phyloP scores from a whole-genome alignment of 2,797 vertebrate genomes.

The Ctenochaetus hawaiiensis region DNA sequence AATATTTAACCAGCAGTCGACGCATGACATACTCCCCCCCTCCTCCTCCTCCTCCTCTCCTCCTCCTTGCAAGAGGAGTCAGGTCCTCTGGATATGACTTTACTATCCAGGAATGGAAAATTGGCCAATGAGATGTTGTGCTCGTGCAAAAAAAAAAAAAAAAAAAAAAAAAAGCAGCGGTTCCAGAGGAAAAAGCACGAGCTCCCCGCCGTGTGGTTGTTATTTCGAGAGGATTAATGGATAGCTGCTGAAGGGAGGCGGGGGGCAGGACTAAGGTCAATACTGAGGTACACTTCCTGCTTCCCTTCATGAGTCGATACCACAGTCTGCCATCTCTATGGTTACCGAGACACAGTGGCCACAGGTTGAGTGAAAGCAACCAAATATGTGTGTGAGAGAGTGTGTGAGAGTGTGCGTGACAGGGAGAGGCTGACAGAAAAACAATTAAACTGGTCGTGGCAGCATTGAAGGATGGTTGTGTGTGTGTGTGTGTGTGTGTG shows the following conservation, averaged over 20 bases:
- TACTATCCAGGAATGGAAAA: constrained; percentile 47
- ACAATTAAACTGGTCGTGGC: not conserved
- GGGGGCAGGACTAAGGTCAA: constrained; percentile 71
- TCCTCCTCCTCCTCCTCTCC: constrained; percentile 26
- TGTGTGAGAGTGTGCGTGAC: not conserved
- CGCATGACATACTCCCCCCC: constrained; percentile 21
- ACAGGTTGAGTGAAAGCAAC: constrained; percentile 36
- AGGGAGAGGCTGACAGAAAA: not conserved
- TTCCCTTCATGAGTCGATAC: constrained; percentile 73
- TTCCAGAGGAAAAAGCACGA: constrained; percentile 61
- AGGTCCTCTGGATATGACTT: constrained; percentile 47
- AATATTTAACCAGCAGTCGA: constrained; percentile 53
- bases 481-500: constrained; percentile 17
- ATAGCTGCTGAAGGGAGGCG: constrained; percentile 42
- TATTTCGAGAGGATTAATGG: constrained; percentile 70
- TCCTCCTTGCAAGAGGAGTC: constrained; percentile 21
- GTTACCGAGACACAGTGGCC: constrained; percentile 73
- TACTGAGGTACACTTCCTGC: constrained; percentile 74
- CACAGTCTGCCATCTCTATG: constrained; percentile 73
- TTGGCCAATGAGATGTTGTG: constrained; percentile 50
- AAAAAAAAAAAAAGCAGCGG: constrained; percentile 44
- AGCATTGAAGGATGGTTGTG: constrained; percentile 16
- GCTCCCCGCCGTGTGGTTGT: constrained; percentile 58
- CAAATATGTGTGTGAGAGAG: constrained; percentile 1
- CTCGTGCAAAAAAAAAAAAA: not conserved